Conservation (phyloP, 2,797 vertebrate genomes). For the Cirrhinus molitorella region DNA sequence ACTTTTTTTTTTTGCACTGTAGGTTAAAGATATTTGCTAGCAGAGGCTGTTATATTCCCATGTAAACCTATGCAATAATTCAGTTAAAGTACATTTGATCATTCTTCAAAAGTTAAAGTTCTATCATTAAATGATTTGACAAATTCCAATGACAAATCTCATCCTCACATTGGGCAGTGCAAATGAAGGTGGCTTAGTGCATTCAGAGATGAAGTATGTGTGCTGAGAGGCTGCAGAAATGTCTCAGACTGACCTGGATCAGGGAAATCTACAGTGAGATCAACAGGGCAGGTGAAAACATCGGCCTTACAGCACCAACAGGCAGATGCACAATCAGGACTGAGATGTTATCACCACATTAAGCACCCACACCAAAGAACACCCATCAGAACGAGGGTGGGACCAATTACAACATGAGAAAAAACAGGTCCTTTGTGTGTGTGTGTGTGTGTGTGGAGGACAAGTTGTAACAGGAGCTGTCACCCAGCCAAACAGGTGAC, state of each 20-base stretch:
- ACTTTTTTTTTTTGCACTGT: no score
- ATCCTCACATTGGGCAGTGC: no score
- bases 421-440: background rate
- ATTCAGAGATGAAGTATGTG: background rate
- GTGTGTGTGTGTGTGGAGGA: constrained; percentile 7
- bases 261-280: background rate
- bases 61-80: background rate
- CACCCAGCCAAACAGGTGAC: constrained; percentile 51
- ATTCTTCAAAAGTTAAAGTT: background rate
- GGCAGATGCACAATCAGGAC: background rate
- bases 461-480: constrained; percentile 53
- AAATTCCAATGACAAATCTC: no score
- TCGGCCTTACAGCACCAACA: background rate
- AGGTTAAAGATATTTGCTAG: background rate
- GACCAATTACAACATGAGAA: background rate
- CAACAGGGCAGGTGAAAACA: constrained; percentile 10
- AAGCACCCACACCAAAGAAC: background rate
- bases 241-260: background rate
- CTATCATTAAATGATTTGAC: no score
- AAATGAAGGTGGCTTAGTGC: background rate
- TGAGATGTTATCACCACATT: constrained; percentile 29
- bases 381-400: background rate
- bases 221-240: background rate
- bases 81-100: background rate
- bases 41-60: background rate